phyloP scores from a whole-genome alignment of 2,113 vertebrate species.

The Thryonomys swinderianus region DNA sequence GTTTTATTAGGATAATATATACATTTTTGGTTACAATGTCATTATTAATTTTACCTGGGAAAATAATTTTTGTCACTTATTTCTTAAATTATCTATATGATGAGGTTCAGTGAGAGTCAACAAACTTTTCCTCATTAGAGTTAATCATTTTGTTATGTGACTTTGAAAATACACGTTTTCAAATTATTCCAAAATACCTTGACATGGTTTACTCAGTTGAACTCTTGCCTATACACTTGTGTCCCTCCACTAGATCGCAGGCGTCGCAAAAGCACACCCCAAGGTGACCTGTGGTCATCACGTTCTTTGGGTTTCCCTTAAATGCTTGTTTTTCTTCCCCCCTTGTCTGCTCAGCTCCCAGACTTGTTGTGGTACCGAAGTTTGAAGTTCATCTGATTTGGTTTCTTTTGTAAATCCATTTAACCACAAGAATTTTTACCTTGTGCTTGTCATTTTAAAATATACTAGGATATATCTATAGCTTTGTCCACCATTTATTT shows the following conservation, averaged over 20 bases:
- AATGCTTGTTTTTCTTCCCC: neutral
- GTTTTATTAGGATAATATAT: slow-evolving; percentile 7
- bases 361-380: neutral
- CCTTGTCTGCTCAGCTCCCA: neutral
- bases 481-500: neutral
- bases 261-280: neutral
- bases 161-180: neutral
- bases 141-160: neutral
- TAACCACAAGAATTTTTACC: neutral
- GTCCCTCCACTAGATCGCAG: neutral
- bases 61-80: neutral
- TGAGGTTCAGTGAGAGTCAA: neutral
- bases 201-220: neutral
- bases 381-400: neutral
- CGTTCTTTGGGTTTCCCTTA: neutral
- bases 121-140: neutral
- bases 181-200: neutral
- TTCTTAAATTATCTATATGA: neutral
- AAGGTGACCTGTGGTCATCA: neutral
- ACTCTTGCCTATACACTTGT: neutral
- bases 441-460: neutral
- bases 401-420: neutral
- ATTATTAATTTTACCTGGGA: neutral
- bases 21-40: neutral
- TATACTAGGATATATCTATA: neutral